Evolutionary conservation across 2,888 invertebrate genomes (phyloP).

Genomic region (Siphlonurus alternatus): DNA sequence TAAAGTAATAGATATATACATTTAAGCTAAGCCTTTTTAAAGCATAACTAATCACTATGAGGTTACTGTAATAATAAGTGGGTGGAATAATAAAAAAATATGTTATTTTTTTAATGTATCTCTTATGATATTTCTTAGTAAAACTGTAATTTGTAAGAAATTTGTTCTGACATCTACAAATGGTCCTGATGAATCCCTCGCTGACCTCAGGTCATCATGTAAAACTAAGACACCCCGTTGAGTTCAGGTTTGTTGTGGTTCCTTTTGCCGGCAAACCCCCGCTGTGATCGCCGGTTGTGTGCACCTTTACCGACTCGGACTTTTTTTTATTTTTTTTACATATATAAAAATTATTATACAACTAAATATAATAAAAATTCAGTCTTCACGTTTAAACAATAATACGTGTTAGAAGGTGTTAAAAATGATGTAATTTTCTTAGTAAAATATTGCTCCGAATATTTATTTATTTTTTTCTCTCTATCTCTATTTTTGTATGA

Average conservation of each 20-base stretch:
- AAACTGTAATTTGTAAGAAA: conserved; percentile 3
- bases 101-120: too few relatives aligned
- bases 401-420: background rate
- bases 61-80: too few relatives aligned
- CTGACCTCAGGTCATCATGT: background rate
- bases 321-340: background rate
- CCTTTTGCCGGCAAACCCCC: background rate
- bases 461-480: background rate
- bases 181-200: background rate
- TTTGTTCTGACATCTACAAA: conserved; percentile 1
- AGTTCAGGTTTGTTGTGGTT: background rate
- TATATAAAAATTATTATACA: background rate
- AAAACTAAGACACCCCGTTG: conserved; percentile 1
- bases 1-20: too few relatives aligned
- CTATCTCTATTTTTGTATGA: background rate
- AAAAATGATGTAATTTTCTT: conserved; percentile 1
- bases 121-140: background rate
- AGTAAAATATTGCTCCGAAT: background rate
- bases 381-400: background rate
- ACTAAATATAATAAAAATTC: background rate
- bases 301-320: background rate
- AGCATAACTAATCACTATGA: too few relatives aligned
- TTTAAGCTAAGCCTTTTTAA: too few relatives aligned
- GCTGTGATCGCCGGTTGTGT: background rate
- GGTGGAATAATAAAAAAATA: too few relatives aligned